Evolutionary conservation across 2,797 vertebrate species (phyloP).

Genomic region (Tokudaia tokunoshimensis): DNA sequence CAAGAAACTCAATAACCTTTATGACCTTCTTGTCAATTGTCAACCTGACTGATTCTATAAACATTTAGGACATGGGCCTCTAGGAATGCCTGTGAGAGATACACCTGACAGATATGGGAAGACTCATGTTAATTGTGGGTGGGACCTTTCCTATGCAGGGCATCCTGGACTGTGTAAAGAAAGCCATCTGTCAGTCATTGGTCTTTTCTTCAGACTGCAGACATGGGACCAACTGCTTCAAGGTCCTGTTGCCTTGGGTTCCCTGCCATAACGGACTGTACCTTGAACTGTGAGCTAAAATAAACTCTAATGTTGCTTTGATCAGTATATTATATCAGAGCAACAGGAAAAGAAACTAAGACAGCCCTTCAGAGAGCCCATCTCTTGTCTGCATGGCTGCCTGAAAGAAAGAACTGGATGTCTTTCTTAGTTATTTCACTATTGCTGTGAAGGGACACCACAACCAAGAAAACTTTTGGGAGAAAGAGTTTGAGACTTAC

Average conservation of each 20-base stretch:
- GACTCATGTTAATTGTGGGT: not conserved
- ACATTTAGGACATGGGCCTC: not conserved
- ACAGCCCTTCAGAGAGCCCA: too few relatives aligned
- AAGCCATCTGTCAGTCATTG: not conserved
- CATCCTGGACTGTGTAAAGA: too few relatives aligned
- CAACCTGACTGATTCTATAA: not conserved
- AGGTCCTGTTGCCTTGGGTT: not conserved
- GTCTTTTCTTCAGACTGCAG: not conserved
- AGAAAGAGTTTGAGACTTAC: not conserved
- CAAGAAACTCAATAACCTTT: not conserved
- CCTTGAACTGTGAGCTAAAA: not conserved
- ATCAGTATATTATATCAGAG: not conserved
- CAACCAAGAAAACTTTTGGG: not conserved
- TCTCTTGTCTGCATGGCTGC: not conserved
- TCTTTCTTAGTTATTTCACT: too few relatives aligned
- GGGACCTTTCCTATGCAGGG: not conserved
- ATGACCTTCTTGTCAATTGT: not conserved
- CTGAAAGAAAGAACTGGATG: not conserved
- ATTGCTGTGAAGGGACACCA: not conserved
- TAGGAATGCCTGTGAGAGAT: too few relatives aligned
- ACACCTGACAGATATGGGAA: not conserved
- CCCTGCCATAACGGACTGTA: not conserved
- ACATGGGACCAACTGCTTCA: not conserved
- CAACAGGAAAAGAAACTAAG: not conserved
- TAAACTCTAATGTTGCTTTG: not conserved